Evolutionary conservation across 2,888 invertebrate species (phyloP).

Genomic region (Drosophila putrida): DNA sequence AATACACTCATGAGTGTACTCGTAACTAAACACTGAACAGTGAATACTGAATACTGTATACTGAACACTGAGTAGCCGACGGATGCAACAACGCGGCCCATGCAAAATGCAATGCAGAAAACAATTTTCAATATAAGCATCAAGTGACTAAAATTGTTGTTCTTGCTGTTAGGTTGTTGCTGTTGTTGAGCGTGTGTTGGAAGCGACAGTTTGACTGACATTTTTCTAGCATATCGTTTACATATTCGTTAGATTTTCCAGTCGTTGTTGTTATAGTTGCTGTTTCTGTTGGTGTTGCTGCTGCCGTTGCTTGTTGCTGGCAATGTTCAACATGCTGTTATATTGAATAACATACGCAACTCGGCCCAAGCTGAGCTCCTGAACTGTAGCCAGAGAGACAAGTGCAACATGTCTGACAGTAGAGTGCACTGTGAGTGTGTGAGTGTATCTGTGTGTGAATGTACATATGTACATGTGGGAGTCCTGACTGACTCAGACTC

Average conservation of each 20-base stretch:
- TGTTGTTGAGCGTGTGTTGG: slow-evolving; percentile 82
- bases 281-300: slow-evolving; percentile 35
- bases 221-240: slow-evolving; percentile 84
- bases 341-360: slow-evolving; percentile 76
- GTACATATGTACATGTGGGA: slow-evolving; percentile 20
- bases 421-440: slow-evolving; percentile 32
- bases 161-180: slow-evolving; percentile 32
- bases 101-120: slow-evolving; percentile 75
- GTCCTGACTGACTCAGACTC: slow-evolving; percentile 36
- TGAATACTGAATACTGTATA: slow-evolving; percentile 22
- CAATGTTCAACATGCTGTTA: slow-evolving; percentile 77
- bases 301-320: slow-evolving; percentile 70
- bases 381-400: slow-evolving; percentile 46
- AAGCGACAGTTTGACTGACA: slow-evolving; percentile 85
- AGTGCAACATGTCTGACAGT: slow-evolving; percentile 67
- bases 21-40: slow-evolving; percentile 27
- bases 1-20: slow-evolving; percentile 31
- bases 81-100: slow-evolving; percentile 67
- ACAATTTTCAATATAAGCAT: slow-evolving; percentile 83
- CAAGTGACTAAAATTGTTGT: slow-evolving; percentile 76
- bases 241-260: slow-evolving; percentile 80
- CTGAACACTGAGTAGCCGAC: slow-evolving; percentile 45
- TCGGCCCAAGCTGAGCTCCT: slow-evolving; percentile 54
- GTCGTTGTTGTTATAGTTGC: slow-evolving; percentile 25
- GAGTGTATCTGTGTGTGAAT: slow-evolving; percentile 16